phyloP scores from a whole-genome alignment of 2,888 invertebrate genomes.

The Linyphia triangularis region DNA sequence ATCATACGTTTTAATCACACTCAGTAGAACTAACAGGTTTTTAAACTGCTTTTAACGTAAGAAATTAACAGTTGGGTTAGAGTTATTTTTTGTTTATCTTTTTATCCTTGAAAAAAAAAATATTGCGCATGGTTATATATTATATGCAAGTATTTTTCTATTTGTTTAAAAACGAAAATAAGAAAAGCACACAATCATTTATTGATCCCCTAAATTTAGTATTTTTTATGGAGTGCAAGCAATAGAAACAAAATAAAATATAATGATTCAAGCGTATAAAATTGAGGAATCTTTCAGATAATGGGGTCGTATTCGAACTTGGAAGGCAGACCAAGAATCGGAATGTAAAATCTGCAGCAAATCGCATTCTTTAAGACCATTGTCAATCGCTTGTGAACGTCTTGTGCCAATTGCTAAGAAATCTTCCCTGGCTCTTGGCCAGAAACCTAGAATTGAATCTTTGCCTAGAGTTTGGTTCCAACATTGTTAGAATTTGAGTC shows the following conservation, averaged over 20 bases:
- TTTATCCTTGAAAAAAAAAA: too few species aligned
- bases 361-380: constrained; percentile 6
- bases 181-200: not conserved
- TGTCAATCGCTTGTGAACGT: constrained; percentile 14
- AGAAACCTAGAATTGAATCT: not conserved
- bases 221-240: not conserved
- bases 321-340: not conserved
- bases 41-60: too few species aligned
- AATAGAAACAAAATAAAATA: not conserved
- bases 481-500: not conserved
- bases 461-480: not conserved
- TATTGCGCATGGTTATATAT: too few species aligned
- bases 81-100: too few species aligned
- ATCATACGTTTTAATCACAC: too few species aligned
- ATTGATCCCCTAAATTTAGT: not conserved
- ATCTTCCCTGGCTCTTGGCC: not conserved
- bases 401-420: not conserved
- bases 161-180: not conserved
- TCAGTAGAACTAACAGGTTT: too few species aligned
- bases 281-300: not conserved
- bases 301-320: not conserved
- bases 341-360: constrained; percentile 14
- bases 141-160: not conserved
- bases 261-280: not conserved
- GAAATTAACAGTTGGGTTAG: too few species aligned